A percentile compares a stretch with the other conserved stretches of the same genome.
These are phyloP conservation scores for Acanthopagrus latus DNA, from an alignment of 2,797 vertebrate species.

Conservation along the genomic window DNA sequence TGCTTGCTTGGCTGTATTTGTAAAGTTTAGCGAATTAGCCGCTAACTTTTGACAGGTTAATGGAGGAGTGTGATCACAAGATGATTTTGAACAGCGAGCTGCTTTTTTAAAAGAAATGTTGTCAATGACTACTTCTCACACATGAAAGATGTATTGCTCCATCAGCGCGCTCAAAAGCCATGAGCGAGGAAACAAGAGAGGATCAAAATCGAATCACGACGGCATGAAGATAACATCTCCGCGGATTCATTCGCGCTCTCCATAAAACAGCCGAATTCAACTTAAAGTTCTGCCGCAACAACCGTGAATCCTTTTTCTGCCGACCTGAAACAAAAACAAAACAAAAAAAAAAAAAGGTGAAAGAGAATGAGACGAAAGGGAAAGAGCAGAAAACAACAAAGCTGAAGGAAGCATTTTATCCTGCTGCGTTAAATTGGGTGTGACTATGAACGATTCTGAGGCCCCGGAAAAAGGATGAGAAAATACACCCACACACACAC, in stretches of 20 bases:
- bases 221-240: slow-evolving; percentile 44
- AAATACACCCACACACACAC: slow-evolving; percentile 81
- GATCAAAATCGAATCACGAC: slow-evolving; percentile 40
- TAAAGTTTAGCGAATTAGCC: too few species aligned
- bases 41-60: background rate
- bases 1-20: too few species aligned
- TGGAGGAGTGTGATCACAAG: background rate
- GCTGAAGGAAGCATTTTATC: slow-evolving; percentile 81
- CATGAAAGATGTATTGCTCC: slow-evolving; percentile 27
- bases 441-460: slow-evolving; percentile 92
- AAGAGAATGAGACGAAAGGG: slow-evolving; percentile 53
- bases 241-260: slow-evolving; percentile 35
- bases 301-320: slow-evolving; percentile 44
- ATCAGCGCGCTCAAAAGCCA: slow-evolving; percentile 23
- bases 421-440: slow-evolving; percentile 90
- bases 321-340: slow-evolving; percentile 31
- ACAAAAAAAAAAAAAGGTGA: slow-evolving; percentile 24
- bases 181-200: slow-evolving; percentile 39
- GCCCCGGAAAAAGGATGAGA: slow-evolving; percentile 77
- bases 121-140: slow-evolving; percentile 11
- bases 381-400: slow-evolving; percentile 68
- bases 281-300: slow-evolving; percentile 48
- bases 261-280: slow-evolving; percentile 45
- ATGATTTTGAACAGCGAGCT: slow-evolving; percentile 1
- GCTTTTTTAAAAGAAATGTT: slow-evolving; percentile 1